Evolutionary conservation across 2,888 invertebrate genomes (phyloP).

Genomic region (Vanessa cardui): DNA sequence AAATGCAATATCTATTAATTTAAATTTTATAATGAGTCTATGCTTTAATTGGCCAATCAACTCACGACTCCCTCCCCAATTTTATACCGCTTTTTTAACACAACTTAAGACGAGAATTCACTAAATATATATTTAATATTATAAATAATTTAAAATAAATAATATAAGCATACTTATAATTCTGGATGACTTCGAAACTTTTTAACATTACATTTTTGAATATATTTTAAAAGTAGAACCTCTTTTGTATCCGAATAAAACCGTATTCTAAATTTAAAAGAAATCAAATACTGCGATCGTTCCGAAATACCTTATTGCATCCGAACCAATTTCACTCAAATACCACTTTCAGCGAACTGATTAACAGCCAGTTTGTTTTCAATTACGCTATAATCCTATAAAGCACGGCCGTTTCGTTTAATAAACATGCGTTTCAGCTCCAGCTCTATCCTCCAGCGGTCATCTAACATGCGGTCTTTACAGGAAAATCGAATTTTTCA

Average conservation of each 20-base stretch:
- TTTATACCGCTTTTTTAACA: no score
- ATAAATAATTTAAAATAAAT: no score
- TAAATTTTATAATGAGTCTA: conserved; percentile 15
- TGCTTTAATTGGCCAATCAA: conserved; percentile 9
- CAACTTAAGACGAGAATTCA: no score
- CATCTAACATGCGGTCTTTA: not conserved
- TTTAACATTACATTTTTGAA: no score
- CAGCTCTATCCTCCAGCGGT: not conserved
- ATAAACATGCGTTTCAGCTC: conserved; percentile 28
- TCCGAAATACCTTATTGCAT: not conserved
- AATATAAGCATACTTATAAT: no score
- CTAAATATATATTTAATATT: no score
- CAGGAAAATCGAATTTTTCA: conserved; percentile 2
- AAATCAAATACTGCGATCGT: not conserved
- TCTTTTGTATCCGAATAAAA: no score
- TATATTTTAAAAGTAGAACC: no score
- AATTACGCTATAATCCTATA: conserved; percentile 17
- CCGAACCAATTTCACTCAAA: not conserved
- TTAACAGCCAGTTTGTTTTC: conserved; percentile 10
- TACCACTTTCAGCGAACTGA: not conserved
- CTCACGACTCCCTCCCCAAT: not conserved
- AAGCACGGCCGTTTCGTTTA: conserved; percentile 18
- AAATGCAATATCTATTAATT: not conserved
- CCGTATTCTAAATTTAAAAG: not conserved
- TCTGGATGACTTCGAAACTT: no score